These are phyloP conservation scores for Dendrolimus houi DNA, from an alignment of 2,888 invertebrate genomes.

Conservation along the genomic window DNA sequence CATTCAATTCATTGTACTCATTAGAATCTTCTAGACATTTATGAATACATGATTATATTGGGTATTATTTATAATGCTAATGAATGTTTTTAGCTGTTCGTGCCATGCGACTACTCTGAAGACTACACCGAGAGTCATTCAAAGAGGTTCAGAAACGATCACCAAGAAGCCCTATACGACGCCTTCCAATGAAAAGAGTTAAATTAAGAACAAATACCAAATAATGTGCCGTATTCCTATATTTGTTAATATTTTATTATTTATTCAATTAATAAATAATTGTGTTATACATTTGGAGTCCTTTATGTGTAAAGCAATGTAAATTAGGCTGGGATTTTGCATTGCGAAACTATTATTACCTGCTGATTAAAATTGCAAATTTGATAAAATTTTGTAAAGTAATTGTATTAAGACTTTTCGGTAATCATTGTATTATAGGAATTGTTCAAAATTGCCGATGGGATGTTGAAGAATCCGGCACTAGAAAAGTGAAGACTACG, in stretches of 20 bases:
- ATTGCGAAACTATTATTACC: too few species aligned
- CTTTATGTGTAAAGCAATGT: neutral
- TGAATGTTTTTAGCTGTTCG: slow-evolving; percentile 36
- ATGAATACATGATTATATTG: too few species aligned
- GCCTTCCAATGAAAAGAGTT: slow-evolving; percentile 28
- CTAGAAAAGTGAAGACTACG: too few species aligned
- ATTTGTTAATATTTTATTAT: neutral
- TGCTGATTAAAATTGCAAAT: too few species aligned
- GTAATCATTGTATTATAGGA: too few species aligned
- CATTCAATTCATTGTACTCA: too few species aligned
- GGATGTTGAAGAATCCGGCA: too few species aligned
- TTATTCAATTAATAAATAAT: neutral
- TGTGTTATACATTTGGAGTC: neutral
- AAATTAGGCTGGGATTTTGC: neutral
- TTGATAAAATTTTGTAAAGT: too few species aligned
- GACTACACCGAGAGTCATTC: slow-evolving; percentile 37
- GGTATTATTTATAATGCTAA: too few species aligned
- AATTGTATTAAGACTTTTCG: too few species aligned
- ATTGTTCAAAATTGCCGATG: too few species aligned
- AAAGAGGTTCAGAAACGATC: slow-evolving; percentile 44
- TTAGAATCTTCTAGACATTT: neutral
- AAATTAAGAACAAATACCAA: neutral
- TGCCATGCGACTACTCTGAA: slow-evolving; percentile 50
- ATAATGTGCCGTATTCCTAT: slow-evolving; percentile 18
- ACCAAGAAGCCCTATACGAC: slow-evolving; percentile 45